Conservation (phyloP, 2,888 invertebrate species). For the Torymus texanus region DNA sequence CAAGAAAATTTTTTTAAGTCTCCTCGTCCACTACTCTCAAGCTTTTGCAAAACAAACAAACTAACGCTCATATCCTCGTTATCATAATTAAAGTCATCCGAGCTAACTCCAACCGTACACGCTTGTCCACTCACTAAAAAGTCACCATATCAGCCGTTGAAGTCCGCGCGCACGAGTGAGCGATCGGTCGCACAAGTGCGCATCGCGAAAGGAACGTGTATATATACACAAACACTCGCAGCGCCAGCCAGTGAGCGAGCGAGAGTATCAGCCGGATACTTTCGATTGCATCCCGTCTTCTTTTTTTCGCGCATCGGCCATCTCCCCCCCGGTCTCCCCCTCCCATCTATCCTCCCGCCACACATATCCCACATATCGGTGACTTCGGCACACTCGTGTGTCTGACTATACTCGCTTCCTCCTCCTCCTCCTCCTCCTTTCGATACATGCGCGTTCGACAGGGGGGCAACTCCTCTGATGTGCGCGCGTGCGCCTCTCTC, state of each 20-base stretch:
- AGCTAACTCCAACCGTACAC: no score
- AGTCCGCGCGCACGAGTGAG: no score
- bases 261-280: slow-evolving; percentile 47
- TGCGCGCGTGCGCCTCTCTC: slow-evolving; percentile 11
- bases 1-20: no score
- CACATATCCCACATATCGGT: slow-evolving; percentile 44
- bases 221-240: slow-evolving; percentile 24
- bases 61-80: no score
- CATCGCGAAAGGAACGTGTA: slow-evolving; percentile 23
- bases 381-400: slow-evolving; percentile 34
- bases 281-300: slow-evolving; percentile 48
- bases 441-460: slow-evolving; percentile 44
- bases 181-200: slow-evolving; percentile 16
- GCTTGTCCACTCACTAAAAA: no score
- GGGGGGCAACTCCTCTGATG: slow-evolving; percentile 32
- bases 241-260: no score
- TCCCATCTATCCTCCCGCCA: not conserved
- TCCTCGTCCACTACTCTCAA: no score
- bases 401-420: slow-evolving; percentile 44
- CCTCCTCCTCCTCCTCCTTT: slow-evolving; percentile 40
- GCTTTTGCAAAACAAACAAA: no score
- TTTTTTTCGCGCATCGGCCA: slow-evolving; percentile 27
- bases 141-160: no score
- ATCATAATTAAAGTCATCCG: no score
- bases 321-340: not conserved